These are phyloP conservation scores for Agrotis exclamationis DNA, from an alignment of 2,888 invertebrate species.

Conservation along the genomic window DNA sequence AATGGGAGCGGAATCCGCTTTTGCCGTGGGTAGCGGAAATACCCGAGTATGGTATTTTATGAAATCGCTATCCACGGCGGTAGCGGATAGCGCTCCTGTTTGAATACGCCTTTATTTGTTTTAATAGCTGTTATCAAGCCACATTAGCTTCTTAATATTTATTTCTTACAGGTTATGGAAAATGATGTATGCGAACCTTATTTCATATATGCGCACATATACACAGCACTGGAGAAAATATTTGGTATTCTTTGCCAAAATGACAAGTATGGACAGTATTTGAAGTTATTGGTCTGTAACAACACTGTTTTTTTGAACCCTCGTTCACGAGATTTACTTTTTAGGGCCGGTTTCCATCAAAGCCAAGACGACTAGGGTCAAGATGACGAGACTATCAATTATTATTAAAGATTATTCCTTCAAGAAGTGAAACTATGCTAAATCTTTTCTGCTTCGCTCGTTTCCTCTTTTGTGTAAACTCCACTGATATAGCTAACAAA, in stretches of 20 bases:
- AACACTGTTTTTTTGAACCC: neutral
- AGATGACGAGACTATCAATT: too few species aligned
- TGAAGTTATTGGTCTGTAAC: conserved; percentile 80
- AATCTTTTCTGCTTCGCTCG: neutral
- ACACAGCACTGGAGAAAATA: conserved; percentile 87
- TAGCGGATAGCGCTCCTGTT: too few species aligned
- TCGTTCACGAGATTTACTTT: too few species aligned
- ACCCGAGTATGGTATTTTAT: too few species aligned
- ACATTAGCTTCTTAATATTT: neutral
- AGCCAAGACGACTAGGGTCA: neutral
- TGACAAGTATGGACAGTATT: conserved; percentile 83
- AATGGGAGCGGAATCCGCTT: too few species aligned
- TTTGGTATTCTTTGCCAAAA: conserved; percentile 84
- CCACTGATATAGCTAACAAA: neutral
- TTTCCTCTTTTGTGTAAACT: neutral
- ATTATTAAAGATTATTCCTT: too few species aligned
- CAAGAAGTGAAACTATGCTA: too few species aligned
- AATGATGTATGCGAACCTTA: conserved; percentile 88
- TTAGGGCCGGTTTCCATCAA: neutral
- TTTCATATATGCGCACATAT: conserved; percentile 86
- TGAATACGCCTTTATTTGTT: too few species aligned
- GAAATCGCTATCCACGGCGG: too few species aligned
- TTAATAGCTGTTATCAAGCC: too few species aligned
- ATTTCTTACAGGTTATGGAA: conserved; percentile 82
- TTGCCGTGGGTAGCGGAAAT: too few species aligned